Conservation (phyloP, 1,140 invertebrate species). For the Diorhabda elongata region DNA sequence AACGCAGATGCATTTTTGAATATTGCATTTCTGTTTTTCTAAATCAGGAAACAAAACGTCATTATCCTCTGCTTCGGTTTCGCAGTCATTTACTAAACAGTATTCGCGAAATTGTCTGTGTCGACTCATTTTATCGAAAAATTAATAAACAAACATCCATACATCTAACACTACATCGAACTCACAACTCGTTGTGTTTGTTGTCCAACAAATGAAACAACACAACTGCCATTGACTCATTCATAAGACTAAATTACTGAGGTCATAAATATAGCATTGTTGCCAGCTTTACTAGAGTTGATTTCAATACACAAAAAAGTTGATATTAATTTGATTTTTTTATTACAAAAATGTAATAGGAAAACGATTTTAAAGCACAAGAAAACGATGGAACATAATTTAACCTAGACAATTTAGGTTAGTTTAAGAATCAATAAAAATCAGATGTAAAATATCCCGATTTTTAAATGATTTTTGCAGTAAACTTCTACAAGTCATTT, state of each 20-base stretch:
- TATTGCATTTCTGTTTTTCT: constrained; percentile 4
- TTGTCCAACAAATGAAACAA: neutral
- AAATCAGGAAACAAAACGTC: constrained; percentile 5
- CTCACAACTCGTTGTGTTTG: neutral
- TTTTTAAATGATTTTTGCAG: no score
- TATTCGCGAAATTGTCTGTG: constrained; percentile 21
- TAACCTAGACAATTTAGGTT: no score
- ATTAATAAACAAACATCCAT: no score
- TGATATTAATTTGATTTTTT: no score
- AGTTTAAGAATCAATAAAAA: no score
- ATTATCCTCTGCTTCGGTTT: constrained; percentile 11
- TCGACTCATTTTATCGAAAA: neutral
- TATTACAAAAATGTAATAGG: no score
- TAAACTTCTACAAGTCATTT: no score
- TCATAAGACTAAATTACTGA: neutral
- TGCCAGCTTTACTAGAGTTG: neutral
- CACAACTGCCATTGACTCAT: neutral
- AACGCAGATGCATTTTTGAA: constrained; percentile 4
- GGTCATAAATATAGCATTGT: neutral
- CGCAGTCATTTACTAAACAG: constrained; percentile 22
- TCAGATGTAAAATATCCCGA: no score
- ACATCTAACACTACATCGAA: neutral
- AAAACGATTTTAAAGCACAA: no score
- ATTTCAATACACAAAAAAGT: no score
- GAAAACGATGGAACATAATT: no score